A percentile compares a stretch with the other conserved stretches of the same genome.
Conservation (phyloP, 2,888 invertebrate species). For the Acrobasis consociella region DNA sequence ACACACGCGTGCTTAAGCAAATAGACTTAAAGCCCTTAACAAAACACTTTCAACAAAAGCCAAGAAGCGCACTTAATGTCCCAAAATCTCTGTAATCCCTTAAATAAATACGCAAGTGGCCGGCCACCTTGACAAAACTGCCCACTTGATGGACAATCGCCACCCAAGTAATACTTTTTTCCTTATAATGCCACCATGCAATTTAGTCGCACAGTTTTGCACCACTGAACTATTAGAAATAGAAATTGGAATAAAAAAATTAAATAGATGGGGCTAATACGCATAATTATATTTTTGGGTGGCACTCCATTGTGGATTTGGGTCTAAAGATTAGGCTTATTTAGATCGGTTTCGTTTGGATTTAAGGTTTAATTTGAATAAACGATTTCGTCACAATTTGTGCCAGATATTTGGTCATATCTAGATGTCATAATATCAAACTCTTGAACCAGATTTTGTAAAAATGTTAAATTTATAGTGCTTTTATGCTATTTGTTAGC, state of each 20-base stretch:
- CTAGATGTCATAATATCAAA: too few species aligned
- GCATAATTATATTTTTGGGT: constrained; percentile 28
- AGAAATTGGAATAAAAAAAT: constrained; percentile 21
- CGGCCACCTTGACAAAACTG: constrained; percentile 26
- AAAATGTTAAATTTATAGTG: too few species aligned
- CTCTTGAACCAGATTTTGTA: too few species aligned
- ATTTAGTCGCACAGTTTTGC: constrained; percentile 46
- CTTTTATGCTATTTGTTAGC: too few species aligned
- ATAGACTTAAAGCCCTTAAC: constrained; percentile 19
- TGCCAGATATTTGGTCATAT: too few species aligned
- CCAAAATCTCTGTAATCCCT: constrained; percentile 70
- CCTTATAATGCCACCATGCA: constrained; percentile 37
- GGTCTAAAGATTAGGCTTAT: too few species aligned
- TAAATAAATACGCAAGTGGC: constrained; percentile 67
- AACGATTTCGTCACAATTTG: too few species aligned
- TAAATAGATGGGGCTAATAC: constrained; percentile 9
- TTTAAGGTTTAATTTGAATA: too few species aligned
- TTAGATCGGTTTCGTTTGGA: too few species aligned
- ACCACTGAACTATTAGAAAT: constrained; percentile 34
- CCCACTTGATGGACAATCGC: constrained; percentile 48
- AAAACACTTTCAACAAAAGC: constrained; percentile 39
- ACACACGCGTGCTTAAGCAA: constrained; percentile 13
- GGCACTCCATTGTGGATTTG: constrained; percentile 19
- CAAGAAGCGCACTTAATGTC: constrained; percentile 43
- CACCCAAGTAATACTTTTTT: constrained; percentile 55